Evolutionary conservation across 2,113 vertebrate species (phyloP).

Genomic region (Vulpes lagopus): DNA sequence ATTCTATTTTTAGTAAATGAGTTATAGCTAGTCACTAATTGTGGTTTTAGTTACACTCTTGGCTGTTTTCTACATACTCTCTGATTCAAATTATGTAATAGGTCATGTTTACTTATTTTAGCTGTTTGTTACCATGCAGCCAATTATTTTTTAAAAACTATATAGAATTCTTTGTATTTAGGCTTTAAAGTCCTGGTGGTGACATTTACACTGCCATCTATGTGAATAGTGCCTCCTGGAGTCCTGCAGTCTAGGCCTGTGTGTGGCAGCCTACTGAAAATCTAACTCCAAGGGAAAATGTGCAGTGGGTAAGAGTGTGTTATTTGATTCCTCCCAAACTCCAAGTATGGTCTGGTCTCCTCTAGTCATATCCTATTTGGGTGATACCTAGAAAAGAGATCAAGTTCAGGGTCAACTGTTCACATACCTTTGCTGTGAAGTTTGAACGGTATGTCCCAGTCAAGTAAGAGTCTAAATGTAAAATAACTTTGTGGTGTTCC

Average conservation of each 20-base stretch:
- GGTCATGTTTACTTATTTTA: conserved; percentile 48
- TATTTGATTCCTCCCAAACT: neutral
- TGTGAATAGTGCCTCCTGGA: neutral
- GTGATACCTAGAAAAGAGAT: neutral
- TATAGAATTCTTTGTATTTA: neutral
- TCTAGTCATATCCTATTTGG: neutral
- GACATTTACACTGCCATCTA: neutral
- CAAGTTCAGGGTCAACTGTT: neutral
- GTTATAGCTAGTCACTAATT: conserved; percentile 31
- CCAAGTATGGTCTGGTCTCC: neutral
- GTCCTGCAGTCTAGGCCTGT: neutral
- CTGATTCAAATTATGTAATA: conserved; percentile 41
- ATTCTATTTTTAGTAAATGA: conserved; percentile 47
- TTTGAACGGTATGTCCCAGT: neutral
- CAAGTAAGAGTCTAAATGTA: neutral
- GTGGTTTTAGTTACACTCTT: neutral
- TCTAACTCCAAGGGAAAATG: neutral
- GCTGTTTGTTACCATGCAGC: neutral
- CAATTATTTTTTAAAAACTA: neutral
- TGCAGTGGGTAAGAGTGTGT: neutral
- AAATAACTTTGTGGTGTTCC: neutral
- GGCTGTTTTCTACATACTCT: conserved; percentile 14
- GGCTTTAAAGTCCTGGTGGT: neutral
- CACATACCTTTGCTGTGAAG: neutral
- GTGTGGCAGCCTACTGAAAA: neutral